Base-by-base conservation (phyloP, 2,888 invertebrate genomes). In the Agrotis ipsilon region DNA sequence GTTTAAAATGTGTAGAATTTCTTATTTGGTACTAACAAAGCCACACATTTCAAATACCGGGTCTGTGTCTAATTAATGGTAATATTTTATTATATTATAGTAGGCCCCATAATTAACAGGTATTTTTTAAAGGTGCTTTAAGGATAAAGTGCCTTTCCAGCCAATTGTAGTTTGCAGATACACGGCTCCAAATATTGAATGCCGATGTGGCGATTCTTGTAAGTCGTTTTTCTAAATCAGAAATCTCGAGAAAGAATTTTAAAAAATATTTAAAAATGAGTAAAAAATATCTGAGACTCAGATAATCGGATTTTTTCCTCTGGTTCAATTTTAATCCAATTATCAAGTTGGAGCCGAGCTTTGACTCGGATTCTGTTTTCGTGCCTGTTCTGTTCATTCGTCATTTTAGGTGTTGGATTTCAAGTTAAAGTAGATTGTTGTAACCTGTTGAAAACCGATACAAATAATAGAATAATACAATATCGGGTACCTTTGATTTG, bases 251-350 rank as follows among this genome's bases (percentile, higher is more conserved):
- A 46, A 63, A 67, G 2, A 61, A 52, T 67, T 45, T n/a, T n/a
- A n/a, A n/a, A n/a, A n/a, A n/a, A n/a, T 6, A 68, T 65, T 69
- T 39, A 18, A 57, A 67, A 58, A 18, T 21, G 46, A 64, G 52
- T 60, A 18, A 52, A 78, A 69, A 71, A 68, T 39, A 39, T 76
- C 62, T 66, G 54, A 72, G 54, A 66, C 60, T 63, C 13, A 13
- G 48, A 46, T 69, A 79, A 79, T 79, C 75, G 58, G 32, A 62
- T 55, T 79, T 70, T 54, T 79, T 75, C 68, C 61, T 62, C 55
- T 24, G 55, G 80, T 75, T 83, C 77, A 77, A 70, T 70, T 81
- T 75, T 81, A 83, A 81, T 83, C 70, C 75, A 81, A 83, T 81
- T 83, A 81, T 72, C 21, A 68, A 62, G 71, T 77, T 72, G 65